These are phyloP conservation scores for Epinotia bilunana DNA, from an alignment of 2,888 invertebrate genomes.

Conservation along the genomic window DNA sequence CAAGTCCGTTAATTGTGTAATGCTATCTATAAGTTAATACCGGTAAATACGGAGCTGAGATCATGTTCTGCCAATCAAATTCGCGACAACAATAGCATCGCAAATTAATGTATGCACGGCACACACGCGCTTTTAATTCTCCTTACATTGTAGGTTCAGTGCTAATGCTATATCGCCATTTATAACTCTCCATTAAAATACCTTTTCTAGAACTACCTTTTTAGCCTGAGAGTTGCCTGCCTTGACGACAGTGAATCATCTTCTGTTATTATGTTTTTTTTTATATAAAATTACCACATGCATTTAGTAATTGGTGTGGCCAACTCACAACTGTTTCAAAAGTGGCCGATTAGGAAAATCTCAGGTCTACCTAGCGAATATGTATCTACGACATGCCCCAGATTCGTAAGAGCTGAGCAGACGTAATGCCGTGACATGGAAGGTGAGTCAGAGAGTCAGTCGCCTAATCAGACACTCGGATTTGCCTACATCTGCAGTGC, in stretches of 20 bases:
- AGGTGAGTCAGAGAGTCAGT: too few species aligned
- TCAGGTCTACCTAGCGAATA: neutral
- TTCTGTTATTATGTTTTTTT: slow-evolving; percentile 4
- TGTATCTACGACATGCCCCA: neutral
- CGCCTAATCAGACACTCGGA: slow-evolving; percentile 14
- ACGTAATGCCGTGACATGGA: slow-evolving; percentile 23
- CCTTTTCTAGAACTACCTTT: neutral
- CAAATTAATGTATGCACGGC: slow-evolving; percentile 6
- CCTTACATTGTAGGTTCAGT: neutral
- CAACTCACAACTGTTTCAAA: neutral
- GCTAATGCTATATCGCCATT: neutral
- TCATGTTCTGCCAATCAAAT: slow-evolving; percentile 19
- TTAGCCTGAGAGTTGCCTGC: neutral
- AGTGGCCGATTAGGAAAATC: neutral
- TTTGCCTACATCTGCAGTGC: neutral
- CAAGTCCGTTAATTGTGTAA: slow-evolving; percentile 12
- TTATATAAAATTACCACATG: neutral
- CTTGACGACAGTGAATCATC: neutral
- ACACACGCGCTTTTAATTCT: neutral
- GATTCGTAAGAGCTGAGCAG: slow-evolving; percentile 19
- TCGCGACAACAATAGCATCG: slow-evolving; percentile 5
- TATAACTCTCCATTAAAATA: neutral
- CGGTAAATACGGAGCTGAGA: slow-evolving; percentile 16
- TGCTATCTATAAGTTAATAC: neutral
- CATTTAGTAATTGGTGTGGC: neutral